Evolutionary conservation across 1,140 invertebrate species (phyloP).

Genomic region (Heliconius hewitsoni): DNA sequence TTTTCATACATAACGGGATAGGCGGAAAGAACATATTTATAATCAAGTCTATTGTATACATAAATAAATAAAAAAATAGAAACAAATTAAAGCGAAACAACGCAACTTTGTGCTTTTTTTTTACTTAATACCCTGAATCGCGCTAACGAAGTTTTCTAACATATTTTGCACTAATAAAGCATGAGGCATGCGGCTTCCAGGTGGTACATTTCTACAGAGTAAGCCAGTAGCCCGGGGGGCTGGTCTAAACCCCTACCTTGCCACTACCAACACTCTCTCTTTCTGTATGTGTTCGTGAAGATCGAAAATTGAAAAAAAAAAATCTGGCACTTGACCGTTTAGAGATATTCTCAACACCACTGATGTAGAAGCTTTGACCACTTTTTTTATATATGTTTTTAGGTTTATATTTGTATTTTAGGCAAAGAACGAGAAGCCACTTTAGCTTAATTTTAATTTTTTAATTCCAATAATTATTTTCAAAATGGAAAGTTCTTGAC

Average conservation of each 20-base stretch:
- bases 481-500: too few relatives aligned
- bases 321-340: conserved; percentile 59
- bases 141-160: conserved; percentile 47
- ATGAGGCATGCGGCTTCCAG: neutral
- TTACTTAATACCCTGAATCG: conserved; percentile 37
- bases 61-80: too few relatives aligned
- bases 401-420: neutral
- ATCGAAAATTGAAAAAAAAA: conserved; percentile 58
- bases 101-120: too few relatives aligned
- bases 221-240: conserved; percentile 53
- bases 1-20: neutral
- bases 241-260: conserved; percentile 48
- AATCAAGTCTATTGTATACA: neutral
- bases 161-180: neutral
- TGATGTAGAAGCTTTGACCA: conserved; percentile 62
- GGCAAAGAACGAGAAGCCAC: too few relatives aligned
- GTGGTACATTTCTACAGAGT: conserved; percentile 63
- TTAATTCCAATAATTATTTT: too few relatives aligned
- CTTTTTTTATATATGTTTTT: conserved; percentile 30
- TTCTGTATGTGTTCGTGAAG: conserved; percentile 57
- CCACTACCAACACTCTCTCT: conserved; percentile 53
- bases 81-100: too few relatives aligned
- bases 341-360: conserved; percentile 69
- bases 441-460: too few relatives aligned
- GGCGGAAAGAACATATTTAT: neutral